A percentile compares a stretch with the other conserved stretches of the same genome.
Evolutionary conservation across 30 jellyfish, hydroid and myxozoan species (phyloP).

Genomic region (Cassiopea xamachana): DNA sequence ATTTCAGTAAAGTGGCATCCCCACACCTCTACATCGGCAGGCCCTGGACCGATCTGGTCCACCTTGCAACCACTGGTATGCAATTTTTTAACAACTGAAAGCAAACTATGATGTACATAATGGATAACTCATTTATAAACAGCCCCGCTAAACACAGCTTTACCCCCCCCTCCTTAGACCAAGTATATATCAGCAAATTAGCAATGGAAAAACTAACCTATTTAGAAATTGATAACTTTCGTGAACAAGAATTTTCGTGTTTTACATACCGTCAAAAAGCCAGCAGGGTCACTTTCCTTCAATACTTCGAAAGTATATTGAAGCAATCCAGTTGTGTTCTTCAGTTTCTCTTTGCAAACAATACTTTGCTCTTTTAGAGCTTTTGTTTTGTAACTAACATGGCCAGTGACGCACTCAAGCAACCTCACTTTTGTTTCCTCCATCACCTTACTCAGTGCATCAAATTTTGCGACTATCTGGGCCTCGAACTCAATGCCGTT

Average conservation of each 20-base stretch:
- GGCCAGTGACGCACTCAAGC: constrained; percentile 49
- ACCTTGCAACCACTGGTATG: no score
- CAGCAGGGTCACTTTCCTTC: constrained; percentile 91
- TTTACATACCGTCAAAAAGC: constrained; percentile 69
- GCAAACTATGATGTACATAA: no score
- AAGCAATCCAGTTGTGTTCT: constrained; percentile 69
- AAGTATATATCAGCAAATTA: no score
- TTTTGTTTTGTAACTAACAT: constrained; percentile 38
- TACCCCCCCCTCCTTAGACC: no score
- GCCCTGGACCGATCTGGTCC: no score
- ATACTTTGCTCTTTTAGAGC: constrained; percentile 68
- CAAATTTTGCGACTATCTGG: constrained; percentile 92
- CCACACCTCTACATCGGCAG: no score
- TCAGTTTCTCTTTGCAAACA: constrained; percentile 41
- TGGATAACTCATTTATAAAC: no score
- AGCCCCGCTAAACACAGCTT: no score
- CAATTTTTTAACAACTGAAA: no score
- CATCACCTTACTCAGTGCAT: constrained; percentile 54
- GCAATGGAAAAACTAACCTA: no score
- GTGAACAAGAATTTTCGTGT: not conserved
- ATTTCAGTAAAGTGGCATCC: no score
- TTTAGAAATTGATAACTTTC: not conserved
- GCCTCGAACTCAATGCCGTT: constrained; percentile 94
- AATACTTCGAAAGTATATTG: constrained; percentile 84
- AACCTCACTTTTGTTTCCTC: constrained; percentile 73